These are phyloP conservation scores for Hybognathus amarus DNA, from an alignment of 2,797 vertebrate species.

Conservation along the genomic window DNA sequence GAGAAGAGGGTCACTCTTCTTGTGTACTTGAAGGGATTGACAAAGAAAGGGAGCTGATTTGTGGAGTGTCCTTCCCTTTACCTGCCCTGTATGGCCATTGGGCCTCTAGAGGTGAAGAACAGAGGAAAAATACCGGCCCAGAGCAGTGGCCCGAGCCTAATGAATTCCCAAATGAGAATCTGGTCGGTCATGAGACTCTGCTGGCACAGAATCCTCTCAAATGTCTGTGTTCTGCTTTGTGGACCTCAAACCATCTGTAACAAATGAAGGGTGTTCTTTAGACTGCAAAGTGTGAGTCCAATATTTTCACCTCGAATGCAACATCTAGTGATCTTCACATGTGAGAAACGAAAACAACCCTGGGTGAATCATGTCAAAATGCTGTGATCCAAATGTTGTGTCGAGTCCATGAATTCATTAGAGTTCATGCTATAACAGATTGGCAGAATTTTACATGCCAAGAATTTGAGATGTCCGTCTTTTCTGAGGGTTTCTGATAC, in stretches of 20 bases:
- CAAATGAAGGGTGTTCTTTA: conserved; percentile 34
- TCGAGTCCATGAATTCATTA: neutral
- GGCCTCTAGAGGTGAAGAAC: conserved; percentile 11
- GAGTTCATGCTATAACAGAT: neutral
- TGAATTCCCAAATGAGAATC: conserved; percentile 37
- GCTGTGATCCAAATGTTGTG: neutral
- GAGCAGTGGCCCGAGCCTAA: conserved; percentile 37
- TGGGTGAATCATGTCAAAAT: conserved; percentile 28
- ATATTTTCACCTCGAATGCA: conserved; percentile 34
- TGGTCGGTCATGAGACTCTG: conserved; percentile 27
- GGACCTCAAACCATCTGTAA: conserved; percentile 46
- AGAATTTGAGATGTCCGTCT: neutral
- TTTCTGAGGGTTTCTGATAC: neutral
- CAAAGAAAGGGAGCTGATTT: conserved; percentile 16
- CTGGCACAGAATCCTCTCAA: conserved; percentile 29
- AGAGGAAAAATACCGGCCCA: neutral
- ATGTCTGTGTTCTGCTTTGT: conserved; percentile 37
- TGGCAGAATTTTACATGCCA: neutral
- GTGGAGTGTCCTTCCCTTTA: conserved; percentile 42
- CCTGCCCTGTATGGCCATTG: conserved; percentile 5
- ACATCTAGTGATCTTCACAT: neutral
- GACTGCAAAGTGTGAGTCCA: conserved; percentile 28
- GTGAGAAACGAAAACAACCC: conserved; percentile 25
- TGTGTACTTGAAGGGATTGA: neutral
- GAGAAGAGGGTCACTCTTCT: conserved; percentile 17